Percentiles rank a stretch among this genome's conserved stretches.
These are phyloP conservation scores for Cylloceria caligata DNA, from an alignment of 2,888 invertebrate genomes.

Conservation along the genomic window DNA sequence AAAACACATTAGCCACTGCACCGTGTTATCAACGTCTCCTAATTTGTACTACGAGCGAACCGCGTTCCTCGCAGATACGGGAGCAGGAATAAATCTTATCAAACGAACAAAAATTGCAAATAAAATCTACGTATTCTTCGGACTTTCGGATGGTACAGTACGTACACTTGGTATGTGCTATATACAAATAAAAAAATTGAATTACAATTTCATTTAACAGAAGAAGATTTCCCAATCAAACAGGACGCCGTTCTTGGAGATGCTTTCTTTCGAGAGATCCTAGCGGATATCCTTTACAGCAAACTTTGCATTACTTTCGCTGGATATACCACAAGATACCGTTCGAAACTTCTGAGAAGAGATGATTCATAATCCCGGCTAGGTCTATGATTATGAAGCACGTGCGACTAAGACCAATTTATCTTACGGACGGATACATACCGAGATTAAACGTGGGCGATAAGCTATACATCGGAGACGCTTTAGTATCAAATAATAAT, in stretches of 20 bases:
- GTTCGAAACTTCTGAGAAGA: conserved; percentile 35
- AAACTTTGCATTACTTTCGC: conserved; percentile 29
- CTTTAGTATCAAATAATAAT: conserved; percentile 26
- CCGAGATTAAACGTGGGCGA: conserved; percentile 10
- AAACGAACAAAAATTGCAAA: background rate
- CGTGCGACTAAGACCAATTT: background rate
- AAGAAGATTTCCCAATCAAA: conserved; percentile 4
- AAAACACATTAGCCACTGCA: conserved; percentile 20
- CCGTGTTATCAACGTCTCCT: background rate
- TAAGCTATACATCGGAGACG: conserved; percentile 30
- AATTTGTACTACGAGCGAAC: background rate
- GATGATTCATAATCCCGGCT: conserved; percentile 14
- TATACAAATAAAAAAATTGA: conserved; percentile 5
- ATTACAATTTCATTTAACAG: conserved; percentile 26
- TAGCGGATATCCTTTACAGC: conserved; percentile 32
- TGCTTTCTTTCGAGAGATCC: conserved; percentile 24
- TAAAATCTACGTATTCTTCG: conserved; percentile 20
- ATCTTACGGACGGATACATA: conserved; percentile 27
- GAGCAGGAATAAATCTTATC: conserved; percentile 28
- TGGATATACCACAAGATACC: conserved; percentile 9
- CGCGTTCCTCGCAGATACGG: conserved; percentile 23
- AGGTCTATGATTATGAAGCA: conserved; percentile 14
- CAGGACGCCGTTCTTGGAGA: conserved; percentile 38
- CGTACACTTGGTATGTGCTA: conserved; percentile 21
- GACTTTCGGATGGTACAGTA: background rate